These are phyloP conservation scores for Nomada flava DNA, from an alignment of 2,888 invertebrate species.

Conservation along the genomic window DNA sequence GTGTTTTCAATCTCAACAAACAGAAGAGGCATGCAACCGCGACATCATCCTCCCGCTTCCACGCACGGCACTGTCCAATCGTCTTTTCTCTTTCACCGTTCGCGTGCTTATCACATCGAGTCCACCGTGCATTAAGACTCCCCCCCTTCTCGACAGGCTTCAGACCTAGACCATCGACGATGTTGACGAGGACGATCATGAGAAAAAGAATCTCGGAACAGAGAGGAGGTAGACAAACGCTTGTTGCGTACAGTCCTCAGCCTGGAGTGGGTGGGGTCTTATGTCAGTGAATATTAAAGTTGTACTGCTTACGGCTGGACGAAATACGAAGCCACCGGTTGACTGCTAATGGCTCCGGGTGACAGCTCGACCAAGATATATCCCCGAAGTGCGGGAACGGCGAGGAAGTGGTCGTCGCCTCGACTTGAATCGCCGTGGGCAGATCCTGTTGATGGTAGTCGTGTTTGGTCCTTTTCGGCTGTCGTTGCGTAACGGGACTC, in stretches of 20 bases:
- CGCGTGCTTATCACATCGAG: constrained; percentile 46
- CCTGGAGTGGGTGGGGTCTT: constrained; percentile 84
- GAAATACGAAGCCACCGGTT: constrained; percentile 83
- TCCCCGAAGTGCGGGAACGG: constrained; percentile 81
- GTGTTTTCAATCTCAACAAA: constrained; percentile 6
- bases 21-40: constrained; percentile 36
- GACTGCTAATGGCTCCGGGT: constrained; percentile 83
- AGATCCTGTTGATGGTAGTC: constrained; percentile 76
- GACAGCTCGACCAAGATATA: constrained; percentile 83
- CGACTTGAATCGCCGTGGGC: constrained; percentile 79
- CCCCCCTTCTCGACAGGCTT: constrained; percentile 78
- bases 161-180: constrained; percentile 65
- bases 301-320: constrained; percentile 83
- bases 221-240: constrained; percentile 65
- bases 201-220: constrained; percentile 50
- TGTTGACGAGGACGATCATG: constrained; percentile 44
- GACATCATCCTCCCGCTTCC: not conserved
- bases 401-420: constrained; percentile 80
- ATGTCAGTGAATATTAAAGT: constrained; percentile 84
- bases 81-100: constrained; percentile 9
- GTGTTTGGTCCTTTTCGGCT: constrained; percentile 75
- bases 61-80: not conserved
- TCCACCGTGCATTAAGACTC: constrained; percentile 52
- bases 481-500: constrained; percentile 67
- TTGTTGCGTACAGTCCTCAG: constrained; percentile 75